Evolutionary conservation across 2,888 invertebrate genomes (phyloP).

Genomic region (Pollenia angustigena): DNA sequence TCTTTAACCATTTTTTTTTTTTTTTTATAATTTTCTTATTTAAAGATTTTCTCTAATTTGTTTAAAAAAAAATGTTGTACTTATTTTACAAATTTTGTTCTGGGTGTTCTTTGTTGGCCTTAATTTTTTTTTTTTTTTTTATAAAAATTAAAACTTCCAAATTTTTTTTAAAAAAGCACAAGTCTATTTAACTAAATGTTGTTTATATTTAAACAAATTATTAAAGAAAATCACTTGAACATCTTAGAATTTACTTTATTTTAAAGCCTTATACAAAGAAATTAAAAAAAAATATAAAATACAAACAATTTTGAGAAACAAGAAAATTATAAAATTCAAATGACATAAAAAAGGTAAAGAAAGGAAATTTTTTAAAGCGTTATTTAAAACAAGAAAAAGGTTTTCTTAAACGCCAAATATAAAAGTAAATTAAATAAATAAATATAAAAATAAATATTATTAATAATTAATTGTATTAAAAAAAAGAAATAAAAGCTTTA

Average conservation of each 20-base stretch:
- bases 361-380: constrained; percentile 62
- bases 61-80: constrained; percentile 24
- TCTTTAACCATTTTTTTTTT: background rate
- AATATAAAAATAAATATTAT: constrained; percentile 23
- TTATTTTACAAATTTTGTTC: constrained; percentile 31
- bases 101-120: background rate
- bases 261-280: constrained; percentile 50
- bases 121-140: background rate
- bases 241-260: constrained; percentile 60
- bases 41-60: background rate
- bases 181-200: constrained; percentile 47
- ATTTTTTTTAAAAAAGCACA: constrained; percentile 49
- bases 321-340: constrained; percentile 33
- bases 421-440: constrained; percentile 49
- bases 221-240: constrained; percentile 47
- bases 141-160: background rate
- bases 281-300: background rate
- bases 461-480: constrained; percentile 52
- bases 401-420: constrained; percentile 74
- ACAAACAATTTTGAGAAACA: constrained; percentile 13
- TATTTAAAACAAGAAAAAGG: constrained; percentile 69
- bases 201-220: constrained; percentile 40
- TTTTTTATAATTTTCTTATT: background rate
- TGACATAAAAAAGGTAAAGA: constrained; percentile 7
- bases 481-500: constrained; percentile 67